These are phyloP conservation scores for Thymelicus lineola DNA, from an alignment of 2,888 invertebrate species.

Conservation along the genomic window DNA sequence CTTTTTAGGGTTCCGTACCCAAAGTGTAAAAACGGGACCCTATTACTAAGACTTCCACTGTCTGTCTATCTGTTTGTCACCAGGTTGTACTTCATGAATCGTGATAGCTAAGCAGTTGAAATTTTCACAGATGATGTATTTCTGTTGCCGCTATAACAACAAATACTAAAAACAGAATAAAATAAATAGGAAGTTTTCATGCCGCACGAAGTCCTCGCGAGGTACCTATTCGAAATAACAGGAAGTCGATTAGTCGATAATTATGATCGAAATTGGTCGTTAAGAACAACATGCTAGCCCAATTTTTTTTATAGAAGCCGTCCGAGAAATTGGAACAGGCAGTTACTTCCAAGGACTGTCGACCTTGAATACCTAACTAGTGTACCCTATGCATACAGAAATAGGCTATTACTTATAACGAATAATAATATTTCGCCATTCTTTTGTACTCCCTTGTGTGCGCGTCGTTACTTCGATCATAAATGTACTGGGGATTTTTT, in stretches of 20 bases:
- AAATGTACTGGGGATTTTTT: not conserved
- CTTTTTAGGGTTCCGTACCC: no score
- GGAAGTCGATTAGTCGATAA: not conserved
- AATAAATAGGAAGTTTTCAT: no score
- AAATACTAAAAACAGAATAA: no score
- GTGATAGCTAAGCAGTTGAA: no score
- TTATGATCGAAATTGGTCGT: conserved; percentile 5
- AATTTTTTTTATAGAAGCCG: conserved; percentile 31
- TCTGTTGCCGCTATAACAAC: no score
- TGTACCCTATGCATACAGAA: conserved; percentile 40
- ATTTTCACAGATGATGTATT: no score
- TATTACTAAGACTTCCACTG: no score
- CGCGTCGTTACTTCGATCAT: conserved; percentile 14
- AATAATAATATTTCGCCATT: conserved; percentile 24
- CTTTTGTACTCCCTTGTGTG: conserved; percentile 4
- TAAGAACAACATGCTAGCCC: conserved; percentile 15
- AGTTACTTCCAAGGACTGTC: conserved; percentile 36
- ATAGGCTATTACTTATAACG: conserved; percentile 39
- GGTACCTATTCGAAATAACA: no score
- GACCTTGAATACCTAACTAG: conserved; percentile 41
- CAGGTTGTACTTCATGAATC: no score
- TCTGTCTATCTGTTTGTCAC: no score
- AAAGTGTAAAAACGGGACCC: no score
- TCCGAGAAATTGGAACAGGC: conserved; percentile 42
- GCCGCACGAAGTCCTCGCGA: no score